These are phyloP conservation scores for Chaenogobius annularis DNA, from an alignment of 2,113 vertebrate species.

Conservation along the genomic window DNA sequence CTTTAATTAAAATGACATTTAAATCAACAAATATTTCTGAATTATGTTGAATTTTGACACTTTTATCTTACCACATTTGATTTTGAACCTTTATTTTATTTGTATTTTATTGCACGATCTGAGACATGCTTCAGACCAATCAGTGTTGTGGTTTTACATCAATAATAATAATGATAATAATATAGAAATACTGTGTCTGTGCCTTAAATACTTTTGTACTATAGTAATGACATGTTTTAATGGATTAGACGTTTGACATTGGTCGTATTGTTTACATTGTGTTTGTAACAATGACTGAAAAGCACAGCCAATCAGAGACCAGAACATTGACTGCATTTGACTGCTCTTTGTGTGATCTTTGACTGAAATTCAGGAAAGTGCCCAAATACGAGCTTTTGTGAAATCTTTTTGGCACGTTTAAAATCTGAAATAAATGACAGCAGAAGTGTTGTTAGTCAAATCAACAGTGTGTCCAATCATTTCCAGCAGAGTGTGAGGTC, in stretches of 20 bases:
- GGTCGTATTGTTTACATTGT: conserved; percentile 12
- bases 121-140: not conserved
- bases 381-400: too few species aligned
- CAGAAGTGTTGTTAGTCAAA: too few species aligned
- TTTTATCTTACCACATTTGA: too few species aligned
- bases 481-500: too few species aligned
- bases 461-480: too few species aligned
- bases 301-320: not conserved
- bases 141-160: not conserved
- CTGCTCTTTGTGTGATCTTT: too few species aligned
- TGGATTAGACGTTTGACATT: not conserved
- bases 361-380: too few species aligned
- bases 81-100: too few species aligned
- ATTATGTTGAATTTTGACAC: not conserved
- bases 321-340: too few species aligned
- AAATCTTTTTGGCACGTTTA: too few species aligned
- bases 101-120: not conserved
- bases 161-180: not conserved
- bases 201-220: not conserved
- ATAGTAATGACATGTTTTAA: not conserved
- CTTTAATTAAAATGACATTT: not conserved
- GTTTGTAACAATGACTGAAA: not conserved
- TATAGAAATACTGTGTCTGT: not conserved
- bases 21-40: not conserved
- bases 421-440: too few species aligned